Base-by-base conservation (phyloP, 2,888 invertebrate genomes). In the Ariolimax columbianus region DNA sequence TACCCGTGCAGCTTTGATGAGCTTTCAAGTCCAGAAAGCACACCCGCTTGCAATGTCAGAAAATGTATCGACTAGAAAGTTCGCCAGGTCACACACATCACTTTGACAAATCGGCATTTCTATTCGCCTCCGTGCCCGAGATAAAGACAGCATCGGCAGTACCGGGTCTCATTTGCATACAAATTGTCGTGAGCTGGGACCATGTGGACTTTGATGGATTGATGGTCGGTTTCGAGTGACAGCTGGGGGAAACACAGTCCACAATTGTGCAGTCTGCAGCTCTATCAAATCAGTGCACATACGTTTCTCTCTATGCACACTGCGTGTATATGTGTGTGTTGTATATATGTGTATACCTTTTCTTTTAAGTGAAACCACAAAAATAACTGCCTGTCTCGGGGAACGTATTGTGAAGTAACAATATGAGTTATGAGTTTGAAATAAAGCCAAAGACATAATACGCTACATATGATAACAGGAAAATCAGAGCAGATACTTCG, bases 141-240 rank as follows among this genome's bases (percentile, higher is more conserved):
- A 19, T 36, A 36, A 36, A 55, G 55, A 77, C 55, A 36, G 43
- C 30, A 36, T 33, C 11, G 6, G 59, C 36, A 36, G 43, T 2
- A 11, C 59, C 77, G 36, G 77, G 26, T 36, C 77, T 78, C 63
- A 78, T 78, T 78, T 78, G 78, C 78, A 78, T 78, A 40, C 43
- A 55, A 66, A 78, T 78, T 66, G 66, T 14, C 43, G 78, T 78
- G 78, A 40, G 78, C 66, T n/a, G 40, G 66, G 36, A n/a, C 43
- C 11, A 26, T 11, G 0, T 40, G 14, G 40, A 38, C 59, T 2
- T 36, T 38, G 78, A 63, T 40, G 63, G 43, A 78, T 78, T 63
- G 78, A 78, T 40, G 78, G 77, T 19, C 30, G 4, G 43, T n/a
- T 26, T 7, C 17, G 51, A 36, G 77, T 51, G 55, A 55, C 36